These are phyloP conservation scores for Heliconius cydno DNA, from an alignment of 2,888 invertebrate species.

Conservation along the genomic window DNA sequence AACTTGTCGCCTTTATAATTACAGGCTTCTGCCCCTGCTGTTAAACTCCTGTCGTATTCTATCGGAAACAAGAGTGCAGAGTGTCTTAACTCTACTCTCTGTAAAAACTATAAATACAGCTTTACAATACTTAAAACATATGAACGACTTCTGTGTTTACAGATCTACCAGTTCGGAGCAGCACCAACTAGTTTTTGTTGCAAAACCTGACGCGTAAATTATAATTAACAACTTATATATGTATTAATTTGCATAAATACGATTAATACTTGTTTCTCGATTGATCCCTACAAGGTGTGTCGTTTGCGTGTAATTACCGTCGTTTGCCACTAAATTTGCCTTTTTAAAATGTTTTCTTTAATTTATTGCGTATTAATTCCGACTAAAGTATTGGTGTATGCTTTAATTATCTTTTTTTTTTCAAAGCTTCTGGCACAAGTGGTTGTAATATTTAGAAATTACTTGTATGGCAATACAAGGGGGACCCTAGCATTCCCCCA, in stretches of 20 bases:
- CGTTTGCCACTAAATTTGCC: neutral
- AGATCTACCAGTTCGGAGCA: slow-evolving; percentile 28
- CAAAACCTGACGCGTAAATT: slow-evolving; percentile 28
- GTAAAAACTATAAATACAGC: too few relatives aligned
- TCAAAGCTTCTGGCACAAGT: neutral
- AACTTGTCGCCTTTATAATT: too few relatives aligned
- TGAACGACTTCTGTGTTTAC: slow-evolving; percentile 11
- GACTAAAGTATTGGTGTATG: neutral
- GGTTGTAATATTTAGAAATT: slow-evolving; percentile 1
- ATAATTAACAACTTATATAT: slow-evolving; percentile 27
- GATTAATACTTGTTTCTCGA: slow-evolving; percentile 24
- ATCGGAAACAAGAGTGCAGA: too few relatives aligned
- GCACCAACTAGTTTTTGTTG: slow-evolving; percentile 34
- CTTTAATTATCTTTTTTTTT: slow-evolving; percentile 20
- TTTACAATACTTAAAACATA: neutral
- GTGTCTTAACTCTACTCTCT: too few relatives aligned
- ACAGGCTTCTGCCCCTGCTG: too few relatives aligned
- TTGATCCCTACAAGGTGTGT: slow-evolving; percentile 18
- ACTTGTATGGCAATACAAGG: too few relatives aligned
- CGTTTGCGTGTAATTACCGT: slow-evolving; percentile 8
- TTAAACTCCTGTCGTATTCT: too few relatives aligned
- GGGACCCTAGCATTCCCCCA: too few relatives aligned
- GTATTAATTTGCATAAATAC: slow-evolving; percentile 19
- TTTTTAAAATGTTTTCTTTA: slow-evolving; percentile 16
- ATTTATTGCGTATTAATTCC: neutral